Conservation (phyloP, 2,797 vertebrate genomes). For the Ptychadena robeensis region DNA sequence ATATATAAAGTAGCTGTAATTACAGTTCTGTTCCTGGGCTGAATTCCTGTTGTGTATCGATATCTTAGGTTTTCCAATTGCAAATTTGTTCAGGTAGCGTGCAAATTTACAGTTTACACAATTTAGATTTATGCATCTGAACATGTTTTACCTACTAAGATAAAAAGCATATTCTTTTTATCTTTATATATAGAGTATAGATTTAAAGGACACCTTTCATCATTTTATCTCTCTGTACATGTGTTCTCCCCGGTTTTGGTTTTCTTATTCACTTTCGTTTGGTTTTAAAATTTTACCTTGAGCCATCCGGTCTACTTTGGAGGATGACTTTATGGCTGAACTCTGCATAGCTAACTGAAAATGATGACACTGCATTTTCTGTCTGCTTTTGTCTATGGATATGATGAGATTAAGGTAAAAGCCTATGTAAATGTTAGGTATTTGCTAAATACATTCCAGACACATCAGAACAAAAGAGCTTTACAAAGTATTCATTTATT, state of each 20-base stretch:
- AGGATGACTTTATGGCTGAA: neutral
- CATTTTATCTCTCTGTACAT: neutral
- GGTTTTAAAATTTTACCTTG: neutral
- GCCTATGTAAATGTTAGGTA: too few relatives aligned
- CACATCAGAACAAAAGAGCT: too few relatives aligned
- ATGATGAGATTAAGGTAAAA: too few relatives aligned
- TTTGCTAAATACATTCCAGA: too few relatives aligned
- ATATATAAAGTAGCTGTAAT: constrained; percentile 92
- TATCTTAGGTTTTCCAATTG: constrained; percentile 74
- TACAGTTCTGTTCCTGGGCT: constrained; percentile 97
- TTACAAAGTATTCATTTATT: too few relatives aligned
- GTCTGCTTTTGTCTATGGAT: too few relatives aligned
- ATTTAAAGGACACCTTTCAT: neutral
- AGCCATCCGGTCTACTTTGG: neutral
- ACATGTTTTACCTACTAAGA: neutral
- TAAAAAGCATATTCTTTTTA: neutral
- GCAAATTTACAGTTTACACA: constrained; percentile 71
- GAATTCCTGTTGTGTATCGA: constrained; percentile 95
- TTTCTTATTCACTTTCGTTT: neutral
- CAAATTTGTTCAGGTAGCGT: too few relatives aligned
- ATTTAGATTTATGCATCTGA: constrained; percentile 46
- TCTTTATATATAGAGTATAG: neutral
- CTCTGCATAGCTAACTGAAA: too few relatives aligned
- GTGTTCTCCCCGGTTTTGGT: neutral
- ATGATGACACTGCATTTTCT: too few relatives aligned